A percentile compares a stretch with the other conserved stretches of the same genome.
phyloP scores from a whole-genome alignment of 2,797 vertebrate genomes.

The Mergus octosetaceus region DNA sequence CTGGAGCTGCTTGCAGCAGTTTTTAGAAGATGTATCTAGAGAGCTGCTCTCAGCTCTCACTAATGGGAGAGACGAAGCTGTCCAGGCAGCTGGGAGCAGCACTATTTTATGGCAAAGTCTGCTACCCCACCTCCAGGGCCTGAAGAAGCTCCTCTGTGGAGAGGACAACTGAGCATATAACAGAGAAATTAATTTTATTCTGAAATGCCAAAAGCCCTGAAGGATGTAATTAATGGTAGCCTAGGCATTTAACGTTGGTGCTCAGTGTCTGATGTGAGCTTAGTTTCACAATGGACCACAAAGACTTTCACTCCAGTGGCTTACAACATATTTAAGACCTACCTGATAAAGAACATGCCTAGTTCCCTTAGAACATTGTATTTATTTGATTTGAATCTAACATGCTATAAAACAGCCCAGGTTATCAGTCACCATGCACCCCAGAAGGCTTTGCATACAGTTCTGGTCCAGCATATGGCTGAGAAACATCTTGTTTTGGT shows the following conservation, averaged over 20 bases:
- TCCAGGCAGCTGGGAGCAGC: neutral
- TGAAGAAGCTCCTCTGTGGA: neutral
- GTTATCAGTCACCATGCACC: neutral
- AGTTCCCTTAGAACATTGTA: neutral
- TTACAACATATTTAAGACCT: neutral
- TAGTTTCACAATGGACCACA: neutral
- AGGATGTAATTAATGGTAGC: neutral
- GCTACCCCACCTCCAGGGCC: neutral
- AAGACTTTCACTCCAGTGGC: neutral
- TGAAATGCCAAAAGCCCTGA: neutral
- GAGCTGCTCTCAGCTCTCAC: neutral
- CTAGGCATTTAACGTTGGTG: neutral
- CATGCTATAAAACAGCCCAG: rapidly evolving
- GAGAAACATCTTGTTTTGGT: neutral
- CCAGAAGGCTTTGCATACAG: neutral
- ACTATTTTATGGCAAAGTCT: neutral
- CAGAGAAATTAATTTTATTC: neutral
- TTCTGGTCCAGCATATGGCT: neutral
- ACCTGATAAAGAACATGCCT: neutral
- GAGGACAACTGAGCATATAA: neutral
- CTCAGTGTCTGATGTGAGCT: neutral
- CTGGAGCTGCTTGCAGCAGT: neutral
- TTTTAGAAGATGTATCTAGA: neutral
- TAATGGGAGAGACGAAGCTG: neutral
- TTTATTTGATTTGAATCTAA: neutral